Conservation (phyloP, 1,140 invertebrate genomes). For the Macrostomum lignano region DNA sequence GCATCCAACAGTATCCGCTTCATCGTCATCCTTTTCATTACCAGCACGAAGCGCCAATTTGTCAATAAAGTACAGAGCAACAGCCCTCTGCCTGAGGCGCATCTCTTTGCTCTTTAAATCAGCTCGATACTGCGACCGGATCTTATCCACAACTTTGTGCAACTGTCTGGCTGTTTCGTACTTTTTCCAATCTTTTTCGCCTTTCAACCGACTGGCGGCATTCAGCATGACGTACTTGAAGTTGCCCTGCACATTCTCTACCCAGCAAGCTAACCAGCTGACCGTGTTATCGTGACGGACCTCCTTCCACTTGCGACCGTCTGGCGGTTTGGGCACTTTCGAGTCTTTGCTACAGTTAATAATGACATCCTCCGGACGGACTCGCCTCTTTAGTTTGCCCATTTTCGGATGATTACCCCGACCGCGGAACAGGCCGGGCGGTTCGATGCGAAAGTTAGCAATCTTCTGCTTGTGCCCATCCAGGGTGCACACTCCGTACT, state of each 20-base stretch:
- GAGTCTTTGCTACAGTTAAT: slow-evolving; percentile 76
- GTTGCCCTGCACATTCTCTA: slow-evolving; percentile 73
- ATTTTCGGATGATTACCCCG: slow-evolving; percentile 97
- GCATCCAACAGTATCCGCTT: slow-evolving; percentile 87
- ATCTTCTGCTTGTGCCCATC: slow-evolving; percentile 97
- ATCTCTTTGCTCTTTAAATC: slow-evolving; percentile 98
- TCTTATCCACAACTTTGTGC: slow-evolving; percentile 36
- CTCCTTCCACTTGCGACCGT: slow-evolving; percentile 79
- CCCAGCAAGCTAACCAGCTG: slow-evolving; percentile 93
- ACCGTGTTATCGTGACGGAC: slow-evolving; percentile 71
- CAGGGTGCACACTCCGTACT: slow-evolving; percentile 79
- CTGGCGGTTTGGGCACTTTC: slow-evolving; percentile 51
- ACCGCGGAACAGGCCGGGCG: slow-evolving; percentile 71
- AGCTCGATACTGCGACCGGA: slow-evolving; percentile 51
- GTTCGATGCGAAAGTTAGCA: slow-evolving; percentile 92
- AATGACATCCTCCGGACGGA: slow-evolving; percentile 70
- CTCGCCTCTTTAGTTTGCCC: slow-evolving; percentile 74
- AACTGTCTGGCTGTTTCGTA: slow-evolving; percentile 84
- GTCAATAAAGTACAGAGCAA: slow-evolving; percentile 96
- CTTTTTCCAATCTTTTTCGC: slow-evolving; percentile 97
- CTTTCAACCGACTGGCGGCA: slow-evolving; percentile 91
- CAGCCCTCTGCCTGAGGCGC: slow-evolving; percentile 74
- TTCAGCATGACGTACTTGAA: slow-evolving; percentile 99
- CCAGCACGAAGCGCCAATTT: slow-evolving; percentile 77
- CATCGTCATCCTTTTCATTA: slow-evolving; percentile 92